A percentile compares a stretch with the other conserved stretches of the same genome.
phyloP scores from a whole-genome alignment of 2,797 vertebrate genomes.

The Cichlasoma orientale region DNA sequence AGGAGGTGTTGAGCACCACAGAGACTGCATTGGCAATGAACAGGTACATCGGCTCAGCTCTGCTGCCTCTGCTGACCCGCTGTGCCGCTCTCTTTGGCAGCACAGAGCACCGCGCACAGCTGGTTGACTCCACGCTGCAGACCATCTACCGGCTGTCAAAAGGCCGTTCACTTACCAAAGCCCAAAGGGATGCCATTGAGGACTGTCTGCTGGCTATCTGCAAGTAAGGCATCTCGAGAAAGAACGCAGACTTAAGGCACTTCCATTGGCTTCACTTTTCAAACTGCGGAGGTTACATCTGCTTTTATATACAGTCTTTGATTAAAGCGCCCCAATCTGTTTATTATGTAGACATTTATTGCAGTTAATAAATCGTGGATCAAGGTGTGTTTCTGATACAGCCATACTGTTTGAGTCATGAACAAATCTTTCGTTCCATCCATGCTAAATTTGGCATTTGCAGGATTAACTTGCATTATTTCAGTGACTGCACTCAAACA shows the following conservation, averaged over 20 bases:
- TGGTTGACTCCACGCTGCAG: slow-evolving; percentile 94
- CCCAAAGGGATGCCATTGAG: slow-evolving; percentile 95
- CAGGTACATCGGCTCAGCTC: slow-evolving; percentile 92
- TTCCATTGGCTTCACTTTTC: background rate
- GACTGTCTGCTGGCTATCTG: slow-evolving; percentile 96
- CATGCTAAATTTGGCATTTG: too few relatives aligned
- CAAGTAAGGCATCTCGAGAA: slow-evolving; percentile 81
- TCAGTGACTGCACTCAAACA: background rate
- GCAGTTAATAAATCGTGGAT: background rate
- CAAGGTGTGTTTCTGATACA: background rate
- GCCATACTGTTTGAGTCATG: background rate
- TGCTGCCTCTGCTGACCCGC: slow-evolving; percentile 94
- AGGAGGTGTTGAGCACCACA: slow-evolving; percentile 94
- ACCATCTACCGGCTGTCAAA: slow-evolving; percentile 98
- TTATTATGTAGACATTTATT: too few relatives aligned
- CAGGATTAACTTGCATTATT: too few relatives aligned
- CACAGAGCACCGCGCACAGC: slow-evolving; percentile 89
- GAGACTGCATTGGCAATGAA: slow-evolving; percentile 95
- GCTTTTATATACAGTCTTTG: too few relatives aligned
- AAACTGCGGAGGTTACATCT: too few relatives aligned
- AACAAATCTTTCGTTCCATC: too few relatives aligned
- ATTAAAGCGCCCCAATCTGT: too few relatives aligned
- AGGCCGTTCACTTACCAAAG: slow-evolving; percentile 96
- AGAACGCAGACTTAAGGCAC: too few relatives aligned
- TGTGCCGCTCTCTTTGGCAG: slow-evolving; percentile 92